These are phyloP conservation scores for Rhinoraja longicauda DNA, from an alignment of 2,797 vertebrate species.

Conservation along the genomic window DNA sequence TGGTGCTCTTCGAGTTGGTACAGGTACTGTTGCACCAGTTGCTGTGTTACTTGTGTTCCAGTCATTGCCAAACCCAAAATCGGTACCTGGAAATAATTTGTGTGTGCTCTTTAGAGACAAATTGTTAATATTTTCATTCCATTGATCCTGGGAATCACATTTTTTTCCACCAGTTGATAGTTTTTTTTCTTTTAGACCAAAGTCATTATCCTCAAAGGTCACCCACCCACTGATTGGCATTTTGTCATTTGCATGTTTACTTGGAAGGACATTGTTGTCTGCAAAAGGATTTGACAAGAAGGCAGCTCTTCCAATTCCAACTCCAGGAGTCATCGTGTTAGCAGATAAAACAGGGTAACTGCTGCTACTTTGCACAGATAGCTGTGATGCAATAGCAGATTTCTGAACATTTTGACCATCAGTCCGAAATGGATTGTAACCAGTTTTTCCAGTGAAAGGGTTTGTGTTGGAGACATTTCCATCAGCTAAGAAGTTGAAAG, in stretches of 20 bases:
- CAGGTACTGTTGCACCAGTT: slow-evolving; percentile 50
- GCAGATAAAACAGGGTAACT: slow-evolving; percentile 46
- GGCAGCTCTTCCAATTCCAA: slow-evolving; percentile 45
- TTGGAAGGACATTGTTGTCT: slow-evolving; percentile 48
- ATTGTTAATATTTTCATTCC: slow-evolving; percentile 27
- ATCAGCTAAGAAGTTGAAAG: slow-evolving; percentile 53
- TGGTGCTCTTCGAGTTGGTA: slow-evolving; percentile 63
- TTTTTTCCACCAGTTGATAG: slow-evolving; percentile 24
- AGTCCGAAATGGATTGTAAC: slow-evolving; percentile 56
- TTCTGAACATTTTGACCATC: slow-evolving; percentile 58
- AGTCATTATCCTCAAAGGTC: slow-evolving; percentile 78
- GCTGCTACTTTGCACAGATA: slow-evolving; percentile 43
- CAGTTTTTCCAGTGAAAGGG: slow-evolving; percentile 61
- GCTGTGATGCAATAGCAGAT: slow-evolving; percentile 46
- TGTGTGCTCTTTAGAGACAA: slow-evolving; percentile 49
- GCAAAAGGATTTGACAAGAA: slow-evolving; percentile 47
- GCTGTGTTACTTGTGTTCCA: slow-evolving; percentile 56
- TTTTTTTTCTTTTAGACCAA: slow-evolving; percentile 41
- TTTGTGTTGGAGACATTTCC: slow-evolving; percentile 59
- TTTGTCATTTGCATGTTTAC: slow-evolving; percentile 46
- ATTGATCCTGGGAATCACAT: slow-evolving; percentile 46
- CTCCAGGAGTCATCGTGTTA: slow-evolving; percentile 49
- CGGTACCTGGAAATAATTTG: slow-evolving; percentile 51
- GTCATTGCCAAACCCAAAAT: slow-evolving; percentile 56
- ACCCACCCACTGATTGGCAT: slow-evolving; percentile 75